Percentiles rank a stretch among this genome's conserved stretches.
These are phyloP conservation scores for Hexactinellida sp. DNA, from an alignment of 37 sponge, comb jelly and placozoan species.

Conservation along the genomic window DNA sequence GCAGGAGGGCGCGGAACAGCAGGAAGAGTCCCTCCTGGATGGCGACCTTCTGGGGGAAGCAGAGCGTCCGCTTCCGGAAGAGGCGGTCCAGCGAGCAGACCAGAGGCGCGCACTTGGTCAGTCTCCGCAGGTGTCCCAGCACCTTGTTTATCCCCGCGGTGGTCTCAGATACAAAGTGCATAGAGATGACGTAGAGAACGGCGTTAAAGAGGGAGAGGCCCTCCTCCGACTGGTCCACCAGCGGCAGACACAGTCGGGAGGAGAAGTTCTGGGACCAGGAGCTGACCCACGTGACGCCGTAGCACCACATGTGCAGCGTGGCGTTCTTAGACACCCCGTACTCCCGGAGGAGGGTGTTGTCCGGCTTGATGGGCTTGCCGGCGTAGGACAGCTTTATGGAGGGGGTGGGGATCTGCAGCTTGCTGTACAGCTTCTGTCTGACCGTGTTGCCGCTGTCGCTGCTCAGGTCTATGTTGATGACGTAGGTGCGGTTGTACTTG, in stretches of 20 bases:
- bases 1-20: conserved; percentile 18
- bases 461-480: background rate
- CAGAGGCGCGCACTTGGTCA: conserved; percentile 17
- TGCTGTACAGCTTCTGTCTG: conserved; percentile 19
- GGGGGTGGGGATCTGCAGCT: conserved; percentile 16
- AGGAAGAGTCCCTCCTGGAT: conserved; percentile 21
- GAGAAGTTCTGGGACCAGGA: background rate
- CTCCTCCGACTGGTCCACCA: background rate
- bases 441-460: conserved; percentile 11
- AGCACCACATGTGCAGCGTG: conserved; percentile 26
- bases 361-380: background rate
- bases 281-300: background rate
- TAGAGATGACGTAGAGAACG: background rate
- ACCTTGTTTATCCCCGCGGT: background rate
- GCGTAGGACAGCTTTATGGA: conserved; percentile 1
- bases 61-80: background rate
- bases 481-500: background rate
- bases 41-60: conserved; percentile 21
- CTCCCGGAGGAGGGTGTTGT: background rate
- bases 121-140: conserved; percentile 10
- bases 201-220: conserved; percentile 25
- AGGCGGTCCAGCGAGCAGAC: conserved; percentile 12
- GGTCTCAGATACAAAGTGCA: conserved; percentile 1
- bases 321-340: conserved; percentile 10
- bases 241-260: background rate